Evolutionary conservation across 2,888 invertebrate species (phyloP).

Genomic region (Nemurella pictetii): DNA sequence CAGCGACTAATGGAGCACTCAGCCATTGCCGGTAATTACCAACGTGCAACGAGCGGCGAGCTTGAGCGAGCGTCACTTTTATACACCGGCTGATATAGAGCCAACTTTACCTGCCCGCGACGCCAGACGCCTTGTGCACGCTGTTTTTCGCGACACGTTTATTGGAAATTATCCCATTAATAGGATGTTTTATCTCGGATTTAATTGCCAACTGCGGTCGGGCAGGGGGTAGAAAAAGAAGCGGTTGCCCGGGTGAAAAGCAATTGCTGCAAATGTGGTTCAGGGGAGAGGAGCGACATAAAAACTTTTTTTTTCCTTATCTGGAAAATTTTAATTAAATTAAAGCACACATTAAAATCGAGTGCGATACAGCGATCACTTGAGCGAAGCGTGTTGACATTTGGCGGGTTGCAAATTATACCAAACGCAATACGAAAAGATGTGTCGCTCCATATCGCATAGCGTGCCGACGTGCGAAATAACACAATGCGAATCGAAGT

Average conservation of each 20-base stretch:
- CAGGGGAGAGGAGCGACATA: too few relatives aligned
- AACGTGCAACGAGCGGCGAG: not conserved
- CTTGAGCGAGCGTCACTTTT: not conserved
- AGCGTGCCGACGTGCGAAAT: too few relatives aligned
- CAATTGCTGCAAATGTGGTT: too few relatives aligned
- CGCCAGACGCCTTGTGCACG: not conserved
- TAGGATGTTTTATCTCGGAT: slow-evolving; percentile 11
- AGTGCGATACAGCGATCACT: too few relatives aligned
- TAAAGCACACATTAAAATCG: not conserved
- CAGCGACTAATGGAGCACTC: slow-evolving; percentile 4
- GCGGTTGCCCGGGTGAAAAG: not conserved
- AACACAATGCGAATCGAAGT: not conserved
- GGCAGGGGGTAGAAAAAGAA: not conserved
- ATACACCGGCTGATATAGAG: not conserved
- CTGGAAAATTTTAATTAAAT: not conserved
- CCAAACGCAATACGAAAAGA: not conserved
- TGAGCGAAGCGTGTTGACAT: not conserved
- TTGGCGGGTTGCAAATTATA: not conserved
- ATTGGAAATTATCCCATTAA: slow-evolving; percentile 2
- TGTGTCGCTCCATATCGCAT: too few relatives aligned
- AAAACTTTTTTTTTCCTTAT: too few relatives aligned
- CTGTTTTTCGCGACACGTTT: not conserved
- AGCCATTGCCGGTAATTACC: not conserved
- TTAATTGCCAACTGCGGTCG: not conserved
- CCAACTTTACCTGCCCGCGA: not conserved